Evolutionary conservation across 2,888 invertebrate species (phyloP).

Genomic region (Drosophila picticornis): DNA sequence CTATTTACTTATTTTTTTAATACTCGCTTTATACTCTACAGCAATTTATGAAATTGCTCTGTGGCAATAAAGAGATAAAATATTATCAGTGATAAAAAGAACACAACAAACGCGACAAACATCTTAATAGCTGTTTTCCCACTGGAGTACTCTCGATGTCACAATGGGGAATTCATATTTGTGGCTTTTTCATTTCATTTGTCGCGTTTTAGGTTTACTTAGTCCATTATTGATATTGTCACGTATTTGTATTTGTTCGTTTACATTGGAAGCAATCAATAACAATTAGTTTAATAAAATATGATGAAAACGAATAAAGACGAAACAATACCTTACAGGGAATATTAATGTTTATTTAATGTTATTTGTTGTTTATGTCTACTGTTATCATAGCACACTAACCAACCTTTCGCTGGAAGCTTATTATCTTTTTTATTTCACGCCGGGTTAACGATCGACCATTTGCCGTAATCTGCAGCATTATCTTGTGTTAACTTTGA

Average conservation of each 20-base stretch:
- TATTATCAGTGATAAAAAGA: constrained; percentile 73
- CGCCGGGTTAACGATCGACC: constrained; percentile 26
- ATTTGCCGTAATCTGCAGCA: constrained; percentile 35
- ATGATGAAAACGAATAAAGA: neutral
- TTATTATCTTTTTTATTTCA: constrained; percentile 56
- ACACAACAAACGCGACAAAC: constrained; percentile 67
- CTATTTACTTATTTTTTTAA: neutral
- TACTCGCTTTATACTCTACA: constrained; percentile 26
- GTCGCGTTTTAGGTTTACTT: constrained; percentile 25
- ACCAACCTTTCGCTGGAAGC: constrained; percentile 55
- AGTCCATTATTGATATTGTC: constrained; percentile 31
- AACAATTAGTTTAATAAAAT: constrained; percentile 12
- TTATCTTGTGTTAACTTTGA: constrained; percentile 53
- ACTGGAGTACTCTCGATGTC: constrained; percentile 25
- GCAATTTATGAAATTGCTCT: constrained; percentile 67
- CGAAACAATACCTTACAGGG: constrained; percentile 14
- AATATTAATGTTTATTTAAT: constrained; percentile 4
- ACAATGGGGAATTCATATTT: constrained; percentile 18
- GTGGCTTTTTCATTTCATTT: neutral
- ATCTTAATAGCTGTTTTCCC: constrained; percentile 45
- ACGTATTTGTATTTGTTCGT: constrained; percentile 37
- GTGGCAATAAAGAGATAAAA: constrained; percentile 76
- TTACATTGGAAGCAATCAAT: constrained; percentile 38
- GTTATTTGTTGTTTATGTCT: neutral
- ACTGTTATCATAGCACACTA: neutral